Evolutionary conservation across 2,888 invertebrate genomes (phyloP).

Genomic region (Caenorhabditis japonica): DNA sequence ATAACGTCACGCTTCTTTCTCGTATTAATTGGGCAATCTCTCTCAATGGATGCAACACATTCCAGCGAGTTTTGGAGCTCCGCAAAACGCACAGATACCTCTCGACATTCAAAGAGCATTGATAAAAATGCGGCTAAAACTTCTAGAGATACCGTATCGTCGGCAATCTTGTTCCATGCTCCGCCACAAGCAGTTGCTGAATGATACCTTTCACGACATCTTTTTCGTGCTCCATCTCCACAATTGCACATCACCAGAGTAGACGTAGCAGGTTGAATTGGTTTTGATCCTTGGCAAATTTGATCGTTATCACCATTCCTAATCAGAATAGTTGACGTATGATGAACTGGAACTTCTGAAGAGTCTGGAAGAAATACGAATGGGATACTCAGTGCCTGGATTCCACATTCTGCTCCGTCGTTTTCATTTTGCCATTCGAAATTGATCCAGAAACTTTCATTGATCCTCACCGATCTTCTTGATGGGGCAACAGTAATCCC

Average conservation of each 20-base stretch:
- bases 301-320: constrained; percentile 13
- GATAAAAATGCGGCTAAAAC: constrained; percentile 52
- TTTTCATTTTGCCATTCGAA: constrained; percentile 15
- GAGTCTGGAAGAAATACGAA: constrained; percentile 47
- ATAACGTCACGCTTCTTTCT: constrained; percentile 2
- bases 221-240: constrained; percentile 37
- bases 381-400: constrained; percentile 25
- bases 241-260: constrained; percentile 55
- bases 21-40: constrained; percentile 41
- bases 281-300: constrained; percentile 11
- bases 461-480: constrained; percentile 32
- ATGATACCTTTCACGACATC: constrained; percentile 42
- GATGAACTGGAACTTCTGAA: constrained; percentile 22
- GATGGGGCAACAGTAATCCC: constrained; percentile 27
- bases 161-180: constrained; percentile 57
- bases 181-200: constrained; percentile 58
- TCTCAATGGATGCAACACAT: constrained; percentile 54
- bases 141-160: constrained; percentile 62
- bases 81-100: constrained; percentile 34
- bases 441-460: constrained; percentile 57
- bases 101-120: constrained; percentile 46
- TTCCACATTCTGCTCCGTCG: constrained; percentile 11
- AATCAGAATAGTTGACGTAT: constrained; percentile 33
- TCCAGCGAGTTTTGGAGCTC: constrained; percentile 30
- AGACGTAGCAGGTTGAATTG: constrained; percentile 20